Percentiles rank a stretch among this genome's conserved stretches.
phyloP scores from a whole-genome alignment of 1,140 invertebrate species.

The Apolygus lucorum region DNA sequence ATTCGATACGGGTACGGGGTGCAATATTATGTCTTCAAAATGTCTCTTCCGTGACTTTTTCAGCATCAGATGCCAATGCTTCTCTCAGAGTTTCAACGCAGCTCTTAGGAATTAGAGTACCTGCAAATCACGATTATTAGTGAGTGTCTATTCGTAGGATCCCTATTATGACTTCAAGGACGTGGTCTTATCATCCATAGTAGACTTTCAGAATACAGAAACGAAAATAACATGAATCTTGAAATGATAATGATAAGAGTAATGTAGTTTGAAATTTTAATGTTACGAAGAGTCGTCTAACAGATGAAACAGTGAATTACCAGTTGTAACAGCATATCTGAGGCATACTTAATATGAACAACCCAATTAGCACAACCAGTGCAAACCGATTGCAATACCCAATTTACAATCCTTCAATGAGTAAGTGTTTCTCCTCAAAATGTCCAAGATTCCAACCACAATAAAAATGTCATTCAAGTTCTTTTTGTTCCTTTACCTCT shows the following conservation, averaged over 20 bases:
- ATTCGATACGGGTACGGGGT: neutral
- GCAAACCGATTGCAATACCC: neutral
- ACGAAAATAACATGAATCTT: no score
- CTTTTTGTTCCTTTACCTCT: neutral
- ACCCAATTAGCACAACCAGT: neutral
- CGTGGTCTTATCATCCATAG: no score
- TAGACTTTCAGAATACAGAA: no score
- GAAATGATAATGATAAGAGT: no score
- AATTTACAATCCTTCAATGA: neutral
- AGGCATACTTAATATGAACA: neutral
- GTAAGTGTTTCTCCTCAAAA: neutral
- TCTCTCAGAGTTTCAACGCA: constrained; percentile 70
- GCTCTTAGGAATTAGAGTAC: constrained; percentile 81
- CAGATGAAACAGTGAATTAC: no score
- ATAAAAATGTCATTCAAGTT: neutral
- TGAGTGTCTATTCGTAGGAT: no score
- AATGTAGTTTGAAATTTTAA: no score
- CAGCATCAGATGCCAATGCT: constrained; percentile 69
- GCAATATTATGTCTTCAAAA: no score
- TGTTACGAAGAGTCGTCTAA: no score
- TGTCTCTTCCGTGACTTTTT: constrained; percentile 64
- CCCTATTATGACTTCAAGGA: no score
- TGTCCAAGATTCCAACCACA: neutral
- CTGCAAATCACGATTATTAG: constrained; percentile 40
- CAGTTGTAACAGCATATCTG: no score